phyloP scores from a whole-genome alignment of 2,888 invertebrate genomes.

The Temnothorax ravouxi region DNA sequence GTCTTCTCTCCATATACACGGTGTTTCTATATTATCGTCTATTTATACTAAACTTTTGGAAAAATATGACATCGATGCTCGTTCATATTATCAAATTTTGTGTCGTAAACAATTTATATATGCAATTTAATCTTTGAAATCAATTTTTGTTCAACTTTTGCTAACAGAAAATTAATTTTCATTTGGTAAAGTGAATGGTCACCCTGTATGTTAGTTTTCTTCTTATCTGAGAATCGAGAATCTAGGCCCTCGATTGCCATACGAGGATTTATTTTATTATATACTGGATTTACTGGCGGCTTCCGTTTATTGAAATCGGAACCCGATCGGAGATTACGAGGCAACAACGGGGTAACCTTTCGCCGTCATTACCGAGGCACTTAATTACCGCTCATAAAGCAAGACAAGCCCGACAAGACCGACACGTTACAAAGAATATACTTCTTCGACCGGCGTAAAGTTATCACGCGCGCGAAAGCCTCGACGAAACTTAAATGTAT shows the following conservation, averaged over 20 bases:
- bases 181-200: background rate
- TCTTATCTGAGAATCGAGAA: conserved; percentile 73
- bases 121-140: background rate
- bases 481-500: conserved; percentile 14
- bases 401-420: conserved; percentile 14
- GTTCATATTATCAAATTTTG: background rate
- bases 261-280: conserved; percentile 80
- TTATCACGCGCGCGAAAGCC: conserved; percentile 1
- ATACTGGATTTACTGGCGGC: conserved; percentile 79
- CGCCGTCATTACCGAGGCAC: conserved; percentile 10
- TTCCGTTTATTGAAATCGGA: conserved; percentile 79
- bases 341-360: conserved; percentile 28
- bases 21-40: background rate
- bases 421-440: conserved; percentile 11
- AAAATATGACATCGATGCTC: background rate
- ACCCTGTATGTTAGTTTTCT: conserved; percentile 64
- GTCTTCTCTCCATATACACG: conserved; percentile 56
- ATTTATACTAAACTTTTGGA: background rate
- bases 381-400: conserved; percentile 37
- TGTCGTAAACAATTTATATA: background rate
- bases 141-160: background rate
- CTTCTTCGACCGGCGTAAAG: background rate
- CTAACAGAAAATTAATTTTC: background rate
- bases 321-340: conserved; percentile 76
- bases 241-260: conserved; percentile 63